Conservation (phyloP, 1,140 invertebrate species). For the Agrypnia vestita region DNA sequence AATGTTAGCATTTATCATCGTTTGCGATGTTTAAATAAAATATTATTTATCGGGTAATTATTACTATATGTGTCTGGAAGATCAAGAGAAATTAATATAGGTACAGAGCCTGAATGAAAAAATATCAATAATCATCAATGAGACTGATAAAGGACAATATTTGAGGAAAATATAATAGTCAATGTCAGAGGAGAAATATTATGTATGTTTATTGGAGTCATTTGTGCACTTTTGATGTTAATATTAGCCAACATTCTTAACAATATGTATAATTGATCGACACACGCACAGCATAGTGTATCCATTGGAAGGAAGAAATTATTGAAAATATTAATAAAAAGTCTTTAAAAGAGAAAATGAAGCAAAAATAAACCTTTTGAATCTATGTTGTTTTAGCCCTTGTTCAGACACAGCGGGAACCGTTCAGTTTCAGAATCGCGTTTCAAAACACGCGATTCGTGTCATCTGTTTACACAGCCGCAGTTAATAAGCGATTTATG, state of each 20-base stretch:
- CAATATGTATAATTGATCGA: slow-evolving; percentile 10
- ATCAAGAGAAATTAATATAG: background rate
- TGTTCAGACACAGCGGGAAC: no score
- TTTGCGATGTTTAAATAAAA: no score
- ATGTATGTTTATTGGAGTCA: slow-evolving; percentile 20
- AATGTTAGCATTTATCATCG: no score
- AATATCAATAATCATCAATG: background rate
- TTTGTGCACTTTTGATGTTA: background rate
- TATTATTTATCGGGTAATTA: no score
- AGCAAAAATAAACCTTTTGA: background rate
- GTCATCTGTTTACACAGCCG: no score
- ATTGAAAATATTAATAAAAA: slow-evolving; percentile 1
- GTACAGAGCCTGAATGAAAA: background rate
- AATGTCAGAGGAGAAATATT: slow-evolving; percentile 2
- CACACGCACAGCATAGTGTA: slow-evolving; percentile 21
- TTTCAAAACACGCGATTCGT: no score
- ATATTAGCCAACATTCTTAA: slow-evolving; percentile 11
- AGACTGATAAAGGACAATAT: slow-evolving; percentile 12
- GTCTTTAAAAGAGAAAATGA: background rate
- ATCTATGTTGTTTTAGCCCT: background rate
- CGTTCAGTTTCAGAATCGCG: no score
- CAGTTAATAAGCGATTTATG: no score
- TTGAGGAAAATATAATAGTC: background rate
- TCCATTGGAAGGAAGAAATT: slow-evolving; percentile 12
- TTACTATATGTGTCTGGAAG: background rate